Base-by-base conservation (phyloP, 2,888 invertebrate genomes). In the Spisula solida region DNA sequence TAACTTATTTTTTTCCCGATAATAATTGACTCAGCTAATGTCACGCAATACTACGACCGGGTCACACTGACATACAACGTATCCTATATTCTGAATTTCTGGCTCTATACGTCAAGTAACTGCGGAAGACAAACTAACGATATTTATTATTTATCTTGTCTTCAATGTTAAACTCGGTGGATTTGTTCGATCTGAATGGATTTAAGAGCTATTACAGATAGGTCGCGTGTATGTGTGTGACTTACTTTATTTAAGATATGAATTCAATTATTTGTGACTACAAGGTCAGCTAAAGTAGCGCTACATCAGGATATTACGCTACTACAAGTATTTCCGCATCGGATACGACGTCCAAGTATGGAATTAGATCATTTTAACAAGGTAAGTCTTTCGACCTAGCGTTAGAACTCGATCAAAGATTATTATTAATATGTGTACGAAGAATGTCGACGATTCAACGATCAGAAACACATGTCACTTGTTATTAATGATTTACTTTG, bases 31-130 rank as follows among this genome's bases (percentile, higher is more conserved):
- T 18, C 10, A 34, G 34, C 8, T 75, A 34, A 34, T 31, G 34
- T 16, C 75, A 31, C 34, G 75, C 31, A 20, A 60, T 29, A n/a
- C 41, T 82, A 25, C 60, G 48, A 25, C 31, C 47, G 34, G 88
- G 88, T 88, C 88, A 88, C 31, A 16, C 31, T 85, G 88, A 88
- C 88, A 79, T 41, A n/a, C n/a, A 16, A 48, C 47, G 66, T 80
- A 86, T 81, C 81, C 86, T 86, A 86, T 81, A 81, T 85, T 85
- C 41, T 8, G 41, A 41, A 41, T 41, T 41, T 2, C 79, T 41
- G 20, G 60, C 25, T 75, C 75, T 75, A 18, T 75, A 34, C 75
- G 10, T 31, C 14, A 14, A 31, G 75, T 75, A 31, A 66, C 60
- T 25, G 60, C n/a, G n/a, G 25, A n/a, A 25, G 25, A 25, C 5